These are phyloP conservation scores for Ancistrus triradiatus DNA, from an alignment of 2,113 vertebrate genomes.

Conservation along the genomic window DNA sequence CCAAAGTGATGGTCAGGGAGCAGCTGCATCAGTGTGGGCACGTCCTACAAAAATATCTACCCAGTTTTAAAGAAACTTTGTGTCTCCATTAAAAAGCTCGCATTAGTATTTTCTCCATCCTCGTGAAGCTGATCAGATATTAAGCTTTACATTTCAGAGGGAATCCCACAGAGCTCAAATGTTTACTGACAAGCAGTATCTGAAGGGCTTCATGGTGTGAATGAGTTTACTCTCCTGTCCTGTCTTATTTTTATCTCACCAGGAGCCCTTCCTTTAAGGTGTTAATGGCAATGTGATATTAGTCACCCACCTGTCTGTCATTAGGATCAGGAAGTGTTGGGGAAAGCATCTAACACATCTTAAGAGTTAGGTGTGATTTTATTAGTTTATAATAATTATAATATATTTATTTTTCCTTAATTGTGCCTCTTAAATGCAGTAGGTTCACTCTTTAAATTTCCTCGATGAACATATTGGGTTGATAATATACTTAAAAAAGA, in stretches of 20 bases:
- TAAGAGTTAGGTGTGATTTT: too few relatives aligned
- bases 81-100: too few relatives aligned
- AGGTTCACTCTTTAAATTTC: too few relatives aligned
- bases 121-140: neutral
- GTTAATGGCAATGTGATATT: conserved; percentile 54
- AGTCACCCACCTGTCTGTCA: conserved; percentile 54
- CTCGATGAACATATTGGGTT: too few relatives aligned
- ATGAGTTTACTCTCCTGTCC: conserved; percentile 42
- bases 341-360: too few relatives aligned
- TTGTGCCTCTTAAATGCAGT: too few relatives aligned
- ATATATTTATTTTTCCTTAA: too few relatives aligned
- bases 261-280: conserved; percentile 60
- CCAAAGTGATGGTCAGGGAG: too few relatives aligned
- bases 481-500: too few relatives aligned
- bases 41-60: neutral
- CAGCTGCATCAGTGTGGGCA: neutral
- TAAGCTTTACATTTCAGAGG: conserved; percentile 29
- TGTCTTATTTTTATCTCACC: conserved; percentile 50
- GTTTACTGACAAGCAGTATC: conserved; percentile 50
- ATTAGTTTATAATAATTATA: too few relatives aligned
- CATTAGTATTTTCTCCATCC: too few relatives aligned
- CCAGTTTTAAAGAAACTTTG: too few relatives aligned
- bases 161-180: conserved; percentile 28
- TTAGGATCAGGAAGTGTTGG: conserved; percentile 12
- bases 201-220: conserved; percentile 43